Conservation (phyloP, 2,888 invertebrate genomes). For the Cheilosia soror region DNA sequence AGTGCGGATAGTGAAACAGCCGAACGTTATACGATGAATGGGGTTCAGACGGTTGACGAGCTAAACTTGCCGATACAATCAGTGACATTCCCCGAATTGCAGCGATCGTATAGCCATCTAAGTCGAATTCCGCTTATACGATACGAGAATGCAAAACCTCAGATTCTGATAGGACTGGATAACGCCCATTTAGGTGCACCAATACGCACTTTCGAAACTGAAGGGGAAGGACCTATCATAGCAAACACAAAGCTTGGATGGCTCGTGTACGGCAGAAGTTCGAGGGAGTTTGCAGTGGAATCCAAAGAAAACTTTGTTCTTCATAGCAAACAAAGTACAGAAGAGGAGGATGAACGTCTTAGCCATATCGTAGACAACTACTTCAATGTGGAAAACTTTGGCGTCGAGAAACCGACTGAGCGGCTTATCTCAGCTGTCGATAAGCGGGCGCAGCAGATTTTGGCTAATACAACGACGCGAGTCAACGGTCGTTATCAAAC, state of each 20-base stretch:
- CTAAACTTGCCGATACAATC: conserved; percentile 3
- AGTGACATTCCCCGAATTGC: neutral
- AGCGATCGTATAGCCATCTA: neutral
- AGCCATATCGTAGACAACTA: neutral
- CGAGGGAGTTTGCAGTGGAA: neutral
- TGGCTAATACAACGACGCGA: neutral
- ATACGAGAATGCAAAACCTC: conserved; percentile 21
- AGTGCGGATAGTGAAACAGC: neutral
- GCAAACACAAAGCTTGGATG: conserved; percentile 18
- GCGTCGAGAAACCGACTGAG: conserved; percentile 8
- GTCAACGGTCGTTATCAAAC: neutral
- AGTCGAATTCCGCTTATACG: neutral
- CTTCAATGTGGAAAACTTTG: neutral
- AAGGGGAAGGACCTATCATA: neutral
- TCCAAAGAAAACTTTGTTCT: conserved; percentile 4
- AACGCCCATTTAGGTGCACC: conserved; percentile 12
- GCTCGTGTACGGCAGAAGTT: conserved; percentile 22
- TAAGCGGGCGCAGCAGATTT: neutral
- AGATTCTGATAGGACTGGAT: conserved; percentile 12
- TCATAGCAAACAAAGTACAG: neutral
- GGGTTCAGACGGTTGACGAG: neutral
- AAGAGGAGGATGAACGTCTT: conserved; percentile 6
- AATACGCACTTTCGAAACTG: neutral
- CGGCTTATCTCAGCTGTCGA: neutral
- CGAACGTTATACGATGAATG: neutral